Base-by-base conservation (phyloP, 1,140 invertebrate genomes). In the Zeugodacus cucurbitae region DNA sequence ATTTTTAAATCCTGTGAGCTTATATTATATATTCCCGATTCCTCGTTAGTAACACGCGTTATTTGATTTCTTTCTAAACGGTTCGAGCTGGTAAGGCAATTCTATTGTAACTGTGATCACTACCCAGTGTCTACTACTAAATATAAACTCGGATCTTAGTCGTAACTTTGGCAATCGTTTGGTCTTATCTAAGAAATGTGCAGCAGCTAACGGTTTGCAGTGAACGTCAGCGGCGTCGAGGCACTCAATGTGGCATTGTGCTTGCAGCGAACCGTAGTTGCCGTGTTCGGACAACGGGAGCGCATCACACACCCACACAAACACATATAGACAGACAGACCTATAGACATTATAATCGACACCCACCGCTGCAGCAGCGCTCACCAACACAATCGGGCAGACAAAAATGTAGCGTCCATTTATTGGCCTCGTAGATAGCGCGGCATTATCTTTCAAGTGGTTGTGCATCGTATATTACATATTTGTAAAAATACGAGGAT, bases 361-460 rank as follows among this genome's bases (percentile, higher is more conserved):
- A 8, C 22, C 67, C 32, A 32, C 22, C 1, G 58, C 5, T 62
- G 58, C n/a, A n/a, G 10, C n/a, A 3, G 5, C 37, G 22, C 37
- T 26, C 10, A 14, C n/a, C 26, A 17, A 22, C 41, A 82, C 2
- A 44, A 11, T 34, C 11, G 44, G 4, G 1, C 3, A 14, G 37
- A 82, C 22, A 82, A 22, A 4, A 44, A 82, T 48, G 41, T 2
- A 74, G 67, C 67, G 20, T 34, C 34, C 74, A 44, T n/a, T 48
- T n/a, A 29, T 34, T 48, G 74, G 41, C 74, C 74, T 44, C 37
- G 41, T 8, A 44, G 37, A 48, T 82, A 82, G 41, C n/a, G 7
- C 7, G 10, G 37, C 26, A 26, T 82, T 82, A 82, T 82, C 74
- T 82, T 54, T 82, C n/a, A 82, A 82, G 74, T 82, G 74, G n/a